A percentile compares a stretch with the other conserved stretches of the same genome.
Evolutionary conservation across 2,888 invertebrate species (phyloP).

Genomic region (Cephus nigrinus): DNA sequence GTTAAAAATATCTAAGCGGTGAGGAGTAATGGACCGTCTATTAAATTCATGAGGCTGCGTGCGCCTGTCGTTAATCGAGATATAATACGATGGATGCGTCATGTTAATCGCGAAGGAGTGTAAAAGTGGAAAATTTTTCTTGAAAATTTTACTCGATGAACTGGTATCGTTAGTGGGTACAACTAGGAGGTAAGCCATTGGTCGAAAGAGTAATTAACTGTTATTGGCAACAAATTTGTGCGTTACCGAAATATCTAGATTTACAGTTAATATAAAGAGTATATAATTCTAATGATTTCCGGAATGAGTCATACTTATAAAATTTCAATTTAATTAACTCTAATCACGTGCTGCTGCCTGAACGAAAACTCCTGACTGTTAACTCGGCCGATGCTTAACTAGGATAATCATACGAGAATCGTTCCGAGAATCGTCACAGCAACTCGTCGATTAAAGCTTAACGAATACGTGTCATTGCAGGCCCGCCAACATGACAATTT

Average conservation of each 20-base stretch:
- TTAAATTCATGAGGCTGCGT: not conserved
- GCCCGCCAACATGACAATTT: not conserved
- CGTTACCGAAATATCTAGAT: not conserved
- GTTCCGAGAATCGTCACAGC: not conserved
- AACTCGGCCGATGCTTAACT: not conserved
- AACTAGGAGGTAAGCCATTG: not conserved
- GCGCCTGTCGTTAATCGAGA: not conserved
- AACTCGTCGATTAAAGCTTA: not conserved
- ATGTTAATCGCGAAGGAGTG: not conserved
- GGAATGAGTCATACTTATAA: not conserved
- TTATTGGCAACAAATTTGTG: not conserved
- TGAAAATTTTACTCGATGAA: not conserved
- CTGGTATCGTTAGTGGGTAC: not conserved
- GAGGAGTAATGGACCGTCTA: not conserved
- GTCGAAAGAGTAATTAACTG: not conserved
- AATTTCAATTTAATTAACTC: not conserved
- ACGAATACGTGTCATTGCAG: not conserved
- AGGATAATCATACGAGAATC: not conserved
- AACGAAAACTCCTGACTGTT: not conserved
- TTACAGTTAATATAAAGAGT: not conserved
- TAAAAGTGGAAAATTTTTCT: not conserved
- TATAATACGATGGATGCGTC: not conserved
- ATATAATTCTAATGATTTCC: not conserved
- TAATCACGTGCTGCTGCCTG: not conserved
- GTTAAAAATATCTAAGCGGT: not conserved